Percentiles rank a stretch among this genome's conserved stretches.
Conservation (phyloP, 1,140 invertebrate species). For the Drosophila suzukii region DNA sequence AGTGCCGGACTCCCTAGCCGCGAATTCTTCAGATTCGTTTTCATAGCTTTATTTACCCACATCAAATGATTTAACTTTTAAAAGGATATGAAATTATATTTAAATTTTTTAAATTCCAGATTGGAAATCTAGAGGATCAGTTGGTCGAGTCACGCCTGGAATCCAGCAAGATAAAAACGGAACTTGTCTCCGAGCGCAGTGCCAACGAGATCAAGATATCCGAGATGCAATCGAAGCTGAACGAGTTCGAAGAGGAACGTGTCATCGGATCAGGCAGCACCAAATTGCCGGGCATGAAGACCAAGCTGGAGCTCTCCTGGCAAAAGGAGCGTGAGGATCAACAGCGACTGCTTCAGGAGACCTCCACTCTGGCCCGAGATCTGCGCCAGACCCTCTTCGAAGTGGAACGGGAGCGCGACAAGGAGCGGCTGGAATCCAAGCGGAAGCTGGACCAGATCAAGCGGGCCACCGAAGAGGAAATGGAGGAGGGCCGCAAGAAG, state of each 20-base stretch:
- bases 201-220: slow-evolving; percentile 94
- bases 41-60: no score
- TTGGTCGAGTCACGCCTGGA: slow-evolving; percentile 93
- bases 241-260: slow-evolving; percentile 95
- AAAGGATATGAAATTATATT: no score
- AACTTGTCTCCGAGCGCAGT: slow-evolving; percentile 94
- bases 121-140: slow-evolving; percentile 94
- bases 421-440: slow-evolving; percentile 94
- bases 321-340: slow-evolving; percentile 97
- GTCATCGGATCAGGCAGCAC: slow-evolving; percentile 91
- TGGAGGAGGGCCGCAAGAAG: slow-evolving; percentile 94
- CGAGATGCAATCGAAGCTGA: slow-evolving; percentile 95
- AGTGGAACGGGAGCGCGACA: slow-evolving; percentile 94
- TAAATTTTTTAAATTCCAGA: slow-evolving; percentile 45
- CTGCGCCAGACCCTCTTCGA: slow-evolving; percentile 94
- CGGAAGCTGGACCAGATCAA: slow-evolving; percentile 93
- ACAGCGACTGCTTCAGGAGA: slow-evolving; percentile 94
- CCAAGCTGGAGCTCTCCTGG: slow-evolving; percentile 96
- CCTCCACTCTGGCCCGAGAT: slow-evolving; percentile 95
- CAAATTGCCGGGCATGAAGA: slow-evolving; percentile 93
- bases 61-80: no score
- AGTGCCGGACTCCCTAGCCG: no score
- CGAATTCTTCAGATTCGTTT: no score
- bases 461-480: slow-evolving; percentile 93
- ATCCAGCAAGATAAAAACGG: slow-evolving; percentile 93